A percentile compares a stretch with the other conserved stretches of the same genome.
Evolutionary conservation across 2,797 vertebrate genomes (phyloP).

Genomic region (Clarias fuscus): DNA sequence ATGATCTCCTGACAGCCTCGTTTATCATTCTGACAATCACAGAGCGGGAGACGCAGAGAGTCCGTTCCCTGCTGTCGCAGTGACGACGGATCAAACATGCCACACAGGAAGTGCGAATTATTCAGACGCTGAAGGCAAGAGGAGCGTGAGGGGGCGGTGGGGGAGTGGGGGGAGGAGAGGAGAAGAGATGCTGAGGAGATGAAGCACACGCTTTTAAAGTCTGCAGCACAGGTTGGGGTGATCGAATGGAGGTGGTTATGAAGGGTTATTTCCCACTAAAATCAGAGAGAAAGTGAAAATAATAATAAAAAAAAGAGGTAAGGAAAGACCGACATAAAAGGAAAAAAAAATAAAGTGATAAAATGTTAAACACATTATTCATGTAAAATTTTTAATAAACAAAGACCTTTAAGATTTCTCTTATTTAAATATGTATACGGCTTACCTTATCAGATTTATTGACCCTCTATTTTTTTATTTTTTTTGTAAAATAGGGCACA

Average conservation of each 20-base stretch:
- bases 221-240: neutral
- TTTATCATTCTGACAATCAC: conserved; percentile 35
- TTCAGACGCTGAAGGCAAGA: neutral
- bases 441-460: too few relatives aligned
- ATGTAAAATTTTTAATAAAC: too few relatives aligned
- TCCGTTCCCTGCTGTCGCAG: neutral
- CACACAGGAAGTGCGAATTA: conserved; percentile 14
- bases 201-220: neutral
- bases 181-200: neutral
- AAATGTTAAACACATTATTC: too few relatives aligned
- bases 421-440: too few relatives aligned
- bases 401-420: too few relatives aligned
- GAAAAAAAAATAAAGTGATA: too few relatives aligned
- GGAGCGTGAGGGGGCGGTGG: neutral
- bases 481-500: too few relatives aligned
- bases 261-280: neutral
- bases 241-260: neutral
- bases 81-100: conserved; percentile 8
- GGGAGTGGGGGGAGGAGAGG: neutral
- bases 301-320: too few relatives aligned
- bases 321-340: too few relatives aligned
- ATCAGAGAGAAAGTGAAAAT: too few relatives aligned
- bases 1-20: conserved; percentile 10
- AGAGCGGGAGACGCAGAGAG: neutral
- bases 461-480: too few relatives aligned